These are phyloP conservation scores for Cheirogaleus major DNA, from an alignment of 2,797 vertebrate species.

Conservation along the genomic window DNA sequence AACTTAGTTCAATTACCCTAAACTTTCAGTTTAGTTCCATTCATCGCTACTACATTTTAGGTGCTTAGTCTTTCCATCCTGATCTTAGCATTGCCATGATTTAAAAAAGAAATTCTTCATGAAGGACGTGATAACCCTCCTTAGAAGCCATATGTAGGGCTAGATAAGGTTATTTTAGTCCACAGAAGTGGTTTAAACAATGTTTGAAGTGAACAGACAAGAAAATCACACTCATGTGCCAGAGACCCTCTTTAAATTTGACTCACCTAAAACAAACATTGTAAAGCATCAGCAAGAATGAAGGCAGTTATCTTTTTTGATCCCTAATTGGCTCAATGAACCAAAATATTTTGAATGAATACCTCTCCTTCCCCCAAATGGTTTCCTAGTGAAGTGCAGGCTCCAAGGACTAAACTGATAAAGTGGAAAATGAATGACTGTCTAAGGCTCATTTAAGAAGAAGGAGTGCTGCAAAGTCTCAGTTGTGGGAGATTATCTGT, in stretches of 20 bases:
- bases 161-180: slow-evolving; percentile 2
- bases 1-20: slow-evolving; percentile 79
- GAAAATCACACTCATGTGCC: neutral
- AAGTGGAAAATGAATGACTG: slow-evolving; percentile 45
- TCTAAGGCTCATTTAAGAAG: slow-evolving; percentile 37
- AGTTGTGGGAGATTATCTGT: neutral
- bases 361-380: neutral
- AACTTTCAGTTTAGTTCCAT: slow-evolving; percentile 66
- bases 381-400: slow-evolving; percentile 54
- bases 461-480: neutral
- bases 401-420: slow-evolving; percentile 53
- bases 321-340: slow-evolving; percentile 51
- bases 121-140: neutral
- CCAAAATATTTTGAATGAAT: slow-evolving; percentile 30
- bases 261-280: slow-evolving; percentile 35
- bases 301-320: neutral
- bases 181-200: neutral
- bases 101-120: neutral
- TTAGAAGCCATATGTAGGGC: neutral
- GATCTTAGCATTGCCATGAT: slow-evolving; percentile 69
- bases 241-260: slow-evolving; percentile 19
- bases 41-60: slow-evolving; percentile 68
- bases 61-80: slow-evolving; percentile 59
- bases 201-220: neutral
- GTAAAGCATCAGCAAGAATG: neutral